Conservation (phyloP, 2,113 vertebrate species). For the Phrynocephalus versicolor region DNA sequence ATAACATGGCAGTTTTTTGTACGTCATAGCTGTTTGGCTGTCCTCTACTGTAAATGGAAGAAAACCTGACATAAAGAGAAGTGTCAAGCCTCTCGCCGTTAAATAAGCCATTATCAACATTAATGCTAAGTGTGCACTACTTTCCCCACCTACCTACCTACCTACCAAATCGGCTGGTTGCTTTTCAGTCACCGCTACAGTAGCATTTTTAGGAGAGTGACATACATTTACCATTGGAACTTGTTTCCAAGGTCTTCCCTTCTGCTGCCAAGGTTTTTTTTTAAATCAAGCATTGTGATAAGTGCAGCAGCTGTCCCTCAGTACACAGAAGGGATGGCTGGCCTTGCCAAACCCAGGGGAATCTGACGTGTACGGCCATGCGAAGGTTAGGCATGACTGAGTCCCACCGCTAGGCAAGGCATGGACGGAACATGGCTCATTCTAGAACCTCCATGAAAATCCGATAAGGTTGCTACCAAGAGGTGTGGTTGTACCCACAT, state of each 20-base stretch:
- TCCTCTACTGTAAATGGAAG: constrained; percentile 49
- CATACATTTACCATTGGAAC: not conserved
- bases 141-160: no score
- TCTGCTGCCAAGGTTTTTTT: constrained; percentile 9
- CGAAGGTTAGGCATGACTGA: constrained; percentile 39
- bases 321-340: constrained; percentile 12
- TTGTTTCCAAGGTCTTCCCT: constrained; percentile 26
- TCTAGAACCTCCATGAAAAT: constrained; percentile 52
- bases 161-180: constrained; percentile 54
- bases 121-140: constrained; percentile 59
- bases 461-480: constrained; percentile 34
- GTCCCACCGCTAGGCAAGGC: constrained; percentile 49
- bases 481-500: constrained; percentile 37
- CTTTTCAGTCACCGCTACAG: constrained; percentile 53
- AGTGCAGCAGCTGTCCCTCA: constrained; percentile 29
- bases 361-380: constrained; percentile 35
- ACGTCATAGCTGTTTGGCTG: constrained; percentile 44
- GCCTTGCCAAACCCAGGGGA: constrained; percentile 8
- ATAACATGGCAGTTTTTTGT: constrained; percentile 25
- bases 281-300: constrained; percentile 47
- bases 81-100: constrained; percentile 63
- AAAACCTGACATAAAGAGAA: constrained; percentile 65
- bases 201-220: constrained; percentile 50
- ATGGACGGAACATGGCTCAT: constrained; percentile 44
- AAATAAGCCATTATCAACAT: constrained; percentile 48